Conservation (phyloP, 2,888 invertebrate genomes). For the Drosophila gaucha region DNA sequence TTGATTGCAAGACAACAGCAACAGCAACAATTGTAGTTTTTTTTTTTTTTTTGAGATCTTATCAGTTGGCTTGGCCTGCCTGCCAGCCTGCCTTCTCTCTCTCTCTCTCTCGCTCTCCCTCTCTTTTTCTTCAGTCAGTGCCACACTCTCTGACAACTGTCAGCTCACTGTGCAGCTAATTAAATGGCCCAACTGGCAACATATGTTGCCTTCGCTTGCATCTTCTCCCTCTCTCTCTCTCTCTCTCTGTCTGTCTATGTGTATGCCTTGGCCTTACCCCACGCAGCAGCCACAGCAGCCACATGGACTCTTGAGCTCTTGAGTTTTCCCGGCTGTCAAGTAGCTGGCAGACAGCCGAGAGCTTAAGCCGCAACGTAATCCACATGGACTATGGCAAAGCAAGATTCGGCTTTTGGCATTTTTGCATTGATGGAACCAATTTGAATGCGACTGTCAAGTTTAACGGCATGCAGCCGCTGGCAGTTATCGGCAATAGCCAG, state of each 20-base stretch:
- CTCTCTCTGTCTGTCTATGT: not conserved
- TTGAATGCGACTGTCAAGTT: constrained; percentile 32
- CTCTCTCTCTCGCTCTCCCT: constrained; percentile 12
- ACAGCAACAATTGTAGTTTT: constrained; percentile 49
- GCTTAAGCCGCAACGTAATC: constrained; percentile 54
- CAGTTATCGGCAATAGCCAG: constrained; percentile 42
- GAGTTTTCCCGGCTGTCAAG: constrained; percentile 47
- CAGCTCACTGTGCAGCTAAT: constrained; percentile 70
- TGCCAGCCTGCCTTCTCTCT: constrained; percentile 7
- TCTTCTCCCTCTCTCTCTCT: not conserved
- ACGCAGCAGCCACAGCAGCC: constrained; percentile 46
- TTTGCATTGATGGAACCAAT: constrained; percentile 41
- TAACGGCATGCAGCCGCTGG: constrained; percentile 8
- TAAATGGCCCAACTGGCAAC: constrained; percentile 78
- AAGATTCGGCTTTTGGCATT: constrained; percentile 19
- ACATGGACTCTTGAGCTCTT: constrained; percentile 46
- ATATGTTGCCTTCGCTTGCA: constrained; percentile 60
- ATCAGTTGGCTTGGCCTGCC: constrained; percentile 58
- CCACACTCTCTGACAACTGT: constrained; percentile 70
- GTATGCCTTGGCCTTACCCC: constrained; percentile 45
- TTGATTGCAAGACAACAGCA: constrained; percentile 78
- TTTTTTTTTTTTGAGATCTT: constrained; percentile 58
- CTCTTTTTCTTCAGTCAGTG: constrained; percentile 33
- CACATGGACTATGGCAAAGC: constrained; percentile 28
- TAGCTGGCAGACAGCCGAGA: constrained; percentile 42